Evolutionary conservation across 2,797 vertebrate species (phyloP), one percentile per base, ranked within the genome.

Genomic region (Sebastes steindachneri): DNA sequence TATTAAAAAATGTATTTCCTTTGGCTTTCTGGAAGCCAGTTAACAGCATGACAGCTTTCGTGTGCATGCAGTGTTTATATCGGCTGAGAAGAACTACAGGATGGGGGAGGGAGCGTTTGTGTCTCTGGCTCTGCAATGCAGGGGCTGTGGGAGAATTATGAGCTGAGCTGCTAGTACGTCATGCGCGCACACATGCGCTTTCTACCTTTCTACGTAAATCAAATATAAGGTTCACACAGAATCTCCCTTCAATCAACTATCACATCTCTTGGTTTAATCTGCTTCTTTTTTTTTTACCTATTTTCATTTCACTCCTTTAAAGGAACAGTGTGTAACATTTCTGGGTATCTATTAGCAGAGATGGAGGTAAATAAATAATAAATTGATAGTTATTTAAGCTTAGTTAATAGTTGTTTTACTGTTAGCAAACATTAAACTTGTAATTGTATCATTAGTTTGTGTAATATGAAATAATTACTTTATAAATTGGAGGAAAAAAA

Each of bases 51-150:
- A 35, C 14, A 23, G 59, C 4, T 54, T 74, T 15, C 17, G 9
- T 64, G 72, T 68, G 63, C 37, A 15, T 74, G 15, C 41, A 45
- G 41, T 87, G 79, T 89, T 85, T 81, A 65, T 83, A 68, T 73
- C 81, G 75, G 80, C 79, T 88, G 82, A 85, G 81, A 82, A 75
- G 62, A 86, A 53, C 58, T 41, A 72, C 72, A 37, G 73, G 83
- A 77, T 88, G 87, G 84, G 89, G 87, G 85, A 88, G 90, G 86
- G 87, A 82, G 82, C 63, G 9, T 67, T 81, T 86, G 79, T 84
- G 91, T 89, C 84, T 88, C 82, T 80, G 82, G 91, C 92, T 93
- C 93, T 95, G 93, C 94, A 95, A 89, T 95, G 93, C 94, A 94
- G 94, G 91, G 92, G 94, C 90, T 93, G 90, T 88, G 91, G 79